Evolutionary conservation across 2,888 invertebrate species (phyloP).

Genomic region (Abscondita cerata): DNA sequence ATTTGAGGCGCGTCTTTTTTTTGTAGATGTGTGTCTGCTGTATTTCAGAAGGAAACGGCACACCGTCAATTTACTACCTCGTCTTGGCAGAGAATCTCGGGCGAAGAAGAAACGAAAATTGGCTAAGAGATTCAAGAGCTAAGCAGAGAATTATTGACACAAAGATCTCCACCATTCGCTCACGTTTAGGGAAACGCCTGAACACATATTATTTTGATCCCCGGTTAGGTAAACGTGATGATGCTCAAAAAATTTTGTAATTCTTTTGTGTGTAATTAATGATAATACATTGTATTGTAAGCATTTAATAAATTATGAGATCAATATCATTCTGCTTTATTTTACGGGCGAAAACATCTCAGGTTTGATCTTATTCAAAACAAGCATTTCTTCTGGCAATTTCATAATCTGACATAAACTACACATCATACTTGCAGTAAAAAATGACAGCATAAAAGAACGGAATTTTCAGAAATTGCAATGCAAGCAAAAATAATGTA

Average conservation of each 20-base stretch:
- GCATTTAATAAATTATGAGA: too few species aligned
- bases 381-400: too few species aligned
- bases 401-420: too few species aligned
- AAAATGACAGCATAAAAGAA: too few species aligned
- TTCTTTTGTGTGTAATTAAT: not conserved
- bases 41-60: conserved; percentile 50
- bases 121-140: not conserved
- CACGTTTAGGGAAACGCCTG: conserved; percentile 60
- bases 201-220: conserved; percentile 56
- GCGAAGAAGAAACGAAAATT: conserved; percentile 32
- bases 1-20: conserved; percentile 4
- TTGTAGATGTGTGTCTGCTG: not conserved
- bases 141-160: conserved; percentile 50
- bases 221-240: conserved; percentile 54
- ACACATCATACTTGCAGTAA: too few species aligned
- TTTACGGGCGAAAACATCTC: too few species aligned
- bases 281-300: too few species aligned
- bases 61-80: conserved; percentile 58
- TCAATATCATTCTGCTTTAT: too few species aligned
- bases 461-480: too few species aligned
- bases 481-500: too few species aligned
- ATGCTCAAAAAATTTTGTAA: conserved; percentile 17
- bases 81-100: conserved; percentile 60
- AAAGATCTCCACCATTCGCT: conserved; percentile 60
- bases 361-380: too few species aligned